These are phyloP conservation scores for Apamea crenata DNA, from an alignment of 2,888 invertebrate genomes.

Conservation along the genomic window DNA sequence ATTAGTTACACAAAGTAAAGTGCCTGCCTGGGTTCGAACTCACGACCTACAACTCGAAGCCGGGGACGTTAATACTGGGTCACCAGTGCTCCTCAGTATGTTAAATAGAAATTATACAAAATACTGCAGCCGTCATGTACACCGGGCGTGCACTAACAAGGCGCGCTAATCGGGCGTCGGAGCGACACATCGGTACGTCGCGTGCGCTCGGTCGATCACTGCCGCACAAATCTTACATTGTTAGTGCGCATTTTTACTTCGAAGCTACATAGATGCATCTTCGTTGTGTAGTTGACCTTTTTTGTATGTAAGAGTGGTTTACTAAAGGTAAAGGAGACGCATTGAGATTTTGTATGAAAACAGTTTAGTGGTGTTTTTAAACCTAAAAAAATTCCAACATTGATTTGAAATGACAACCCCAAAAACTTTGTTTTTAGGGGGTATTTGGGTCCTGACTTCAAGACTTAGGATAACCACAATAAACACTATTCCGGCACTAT, in stretches of 20 bases:
- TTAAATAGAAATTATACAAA: conserved; percentile 30
- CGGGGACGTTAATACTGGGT: no score
- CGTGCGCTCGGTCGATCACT: conserved; percentile 71
- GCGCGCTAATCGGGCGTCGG: conserved; percentile 66
- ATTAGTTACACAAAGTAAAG: no score
- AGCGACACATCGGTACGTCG: conserved; percentile 66
- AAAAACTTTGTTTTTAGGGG: not conserved
- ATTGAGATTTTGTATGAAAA: not conserved
- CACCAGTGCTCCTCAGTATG: not conserved
- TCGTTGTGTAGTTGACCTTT: conserved; percentile 23
- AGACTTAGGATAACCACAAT: not conserved
- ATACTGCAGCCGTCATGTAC: conserved; percentile 55
- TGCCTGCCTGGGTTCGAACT: no score
- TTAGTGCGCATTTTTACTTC: conserved; percentile 63
- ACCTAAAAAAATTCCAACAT: no score
- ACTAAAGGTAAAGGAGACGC: not conserved
- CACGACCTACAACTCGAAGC: no score
- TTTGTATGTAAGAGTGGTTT: not conserved
- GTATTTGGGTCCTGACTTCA: not conserved
- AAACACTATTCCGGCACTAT: not conserved
- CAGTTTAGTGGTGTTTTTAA: not conserved
- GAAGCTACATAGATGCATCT: conserved; percentile 58
- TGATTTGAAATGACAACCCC: not conserved
- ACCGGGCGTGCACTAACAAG: conserved; percentile 57
- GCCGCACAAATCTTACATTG: conserved; percentile 67